Conservation (phyloP, 2,113 vertebrate genomes). For the Lepus europaeus region DNA sequence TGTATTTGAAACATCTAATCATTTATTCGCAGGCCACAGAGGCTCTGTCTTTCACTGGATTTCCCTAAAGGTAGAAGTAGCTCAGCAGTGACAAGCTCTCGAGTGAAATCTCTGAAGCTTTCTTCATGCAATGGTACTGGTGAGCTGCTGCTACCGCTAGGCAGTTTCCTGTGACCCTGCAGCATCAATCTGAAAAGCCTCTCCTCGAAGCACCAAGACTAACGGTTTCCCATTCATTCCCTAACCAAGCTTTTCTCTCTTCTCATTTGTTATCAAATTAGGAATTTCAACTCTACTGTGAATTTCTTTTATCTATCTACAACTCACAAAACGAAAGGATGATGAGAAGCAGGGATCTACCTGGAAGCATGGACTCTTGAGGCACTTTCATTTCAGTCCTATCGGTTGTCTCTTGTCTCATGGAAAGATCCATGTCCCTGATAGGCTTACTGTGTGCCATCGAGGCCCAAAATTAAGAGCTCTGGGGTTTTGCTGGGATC, state of each 20-base stretch:
- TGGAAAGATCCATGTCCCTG: not conserved
- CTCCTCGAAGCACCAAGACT: not conserved
- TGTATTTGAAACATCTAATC: slow-evolving; percentile 4
- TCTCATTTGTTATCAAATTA: not conserved
- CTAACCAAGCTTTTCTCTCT: not conserved
- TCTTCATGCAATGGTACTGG: slow-evolving; percentile 29
- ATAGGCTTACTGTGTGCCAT: not conserved
- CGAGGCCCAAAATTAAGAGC: not conserved
- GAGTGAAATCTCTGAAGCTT: slow-evolving; percentile 19
- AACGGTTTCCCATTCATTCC: not conserved
- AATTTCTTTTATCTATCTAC: not conserved
- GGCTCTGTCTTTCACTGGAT: not conserved
- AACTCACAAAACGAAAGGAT: not conserved
- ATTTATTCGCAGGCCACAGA: not conserved
- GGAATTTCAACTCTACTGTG: not conserved
- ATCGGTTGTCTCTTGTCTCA: no score
- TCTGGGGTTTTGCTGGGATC: not conserved
- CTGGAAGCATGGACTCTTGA: slow-evolving; percentile 7
- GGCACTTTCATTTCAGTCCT: not conserved
- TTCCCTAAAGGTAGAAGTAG: not conserved
- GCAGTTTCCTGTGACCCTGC: slow-evolving; percentile 36
- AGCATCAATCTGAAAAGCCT: not conserved
- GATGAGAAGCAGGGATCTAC: not conserved
- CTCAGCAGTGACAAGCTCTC: not conserved
- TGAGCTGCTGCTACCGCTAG: not conserved